Evolutionary conservation across 2,113 vertebrate species (phyloP), one percentile per base, ranked within the genome.

Genomic region (Saguinus midas): DNA sequence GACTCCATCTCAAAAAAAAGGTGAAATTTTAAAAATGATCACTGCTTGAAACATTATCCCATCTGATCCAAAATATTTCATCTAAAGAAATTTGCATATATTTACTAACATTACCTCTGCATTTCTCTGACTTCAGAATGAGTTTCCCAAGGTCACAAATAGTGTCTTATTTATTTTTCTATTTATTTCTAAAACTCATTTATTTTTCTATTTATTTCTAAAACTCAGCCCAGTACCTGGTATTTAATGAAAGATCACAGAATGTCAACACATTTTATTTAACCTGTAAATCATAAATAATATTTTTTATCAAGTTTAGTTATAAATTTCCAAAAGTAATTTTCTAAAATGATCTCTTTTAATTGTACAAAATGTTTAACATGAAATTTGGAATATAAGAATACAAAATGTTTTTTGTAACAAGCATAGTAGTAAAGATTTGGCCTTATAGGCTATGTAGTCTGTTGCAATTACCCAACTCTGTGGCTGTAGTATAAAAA

Each of bases 181-280:
- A 80, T 78, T 92, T 73, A 93, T 94, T 94, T 85, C 20, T 83
- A 72, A 95, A 93, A 86, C 61, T 70, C 81, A 89, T 66, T 88
- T 86, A 79, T 68, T 79, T 95, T 91, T 75, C 92, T 17, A 80
- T 78, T 92, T 73, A 93, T 94, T 94, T 85, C 20, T 83, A 72
- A 95, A 93, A 86, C 61, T 70, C 81, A 89, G 48, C 21, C 68
- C 43, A 61, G 8, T 37, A 14, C 0, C 20, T 72, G 20, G 7
- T 45, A 58, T 55, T 45, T n/a, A 93, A 29, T 29, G 25, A n/a
- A 37, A 92, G 18, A 37, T 17, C 43, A 48, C 17, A 73, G 75
- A 81, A 58, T 66, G 27, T 20, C 18, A 81, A 58, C 40, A 35
- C 1, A 52, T 82, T 95, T 90, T 82, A 79, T 89, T 91, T 86